Evolutionary conservation across 2,113 vertebrate genomes (phyloP), one percentile per base, ranked within the genome.

Genomic region (Spilogale gracilis): DNA sequence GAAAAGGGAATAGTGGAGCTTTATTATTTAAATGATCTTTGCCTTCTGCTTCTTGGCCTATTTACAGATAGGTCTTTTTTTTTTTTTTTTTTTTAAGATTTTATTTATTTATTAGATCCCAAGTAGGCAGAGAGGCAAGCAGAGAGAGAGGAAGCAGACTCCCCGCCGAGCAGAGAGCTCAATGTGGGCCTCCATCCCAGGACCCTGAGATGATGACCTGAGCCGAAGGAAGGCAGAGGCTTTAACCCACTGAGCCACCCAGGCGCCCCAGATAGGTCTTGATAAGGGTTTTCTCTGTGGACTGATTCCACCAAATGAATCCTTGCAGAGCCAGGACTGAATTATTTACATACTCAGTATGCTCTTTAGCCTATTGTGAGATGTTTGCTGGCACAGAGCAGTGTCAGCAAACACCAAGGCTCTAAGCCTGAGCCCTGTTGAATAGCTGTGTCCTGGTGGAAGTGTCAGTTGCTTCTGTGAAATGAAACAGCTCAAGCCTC

Each of bases 381-480:
- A 50, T 81, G 30, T 94, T 21, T 85, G 32, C 84, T 96, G 83
- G 38, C 69, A 87, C 25, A 79, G 78, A 94, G 27, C 18, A 95
- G n/a, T 65, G 50, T 25, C 54, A 38, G 58, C 86, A 91, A 83
- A 74, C 73, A 92, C 25, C 20, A 94, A 87, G 45, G 50, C 58
- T 96, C 67, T 86, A 65, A 89, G 89, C 87, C 56, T 90, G 50
- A 90, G 16, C 67, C 84, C 38, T 83, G 2, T 89, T 87, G 56
- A 96, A 79, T 89, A 97, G 45, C 79, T 58, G 3, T 96, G 71
- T 91, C 91, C 38, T 96, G 18, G 61, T 96, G 61, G 45, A 97
- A 93, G 58, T 95, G 91, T 96, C 86, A 93, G 6, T 89, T 84
- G 81, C 74, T 96, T 89, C 21, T 65, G 61, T 94, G 82, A 97